Evolutionary conservation across 1,140 invertebrate species (phyloP).

Genomic region (Luehdorfia chinensis): DNA sequence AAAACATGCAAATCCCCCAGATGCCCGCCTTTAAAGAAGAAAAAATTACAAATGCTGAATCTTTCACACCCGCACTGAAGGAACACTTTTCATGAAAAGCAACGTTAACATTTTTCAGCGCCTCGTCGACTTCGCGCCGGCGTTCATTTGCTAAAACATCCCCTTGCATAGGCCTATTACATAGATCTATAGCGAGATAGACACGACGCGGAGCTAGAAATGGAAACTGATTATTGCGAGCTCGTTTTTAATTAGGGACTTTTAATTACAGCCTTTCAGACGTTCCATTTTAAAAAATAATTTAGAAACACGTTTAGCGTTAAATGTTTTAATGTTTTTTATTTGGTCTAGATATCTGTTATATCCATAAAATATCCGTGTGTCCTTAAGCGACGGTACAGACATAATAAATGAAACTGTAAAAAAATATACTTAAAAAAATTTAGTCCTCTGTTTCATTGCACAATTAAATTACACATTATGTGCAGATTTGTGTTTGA

Average conservation of each 20-base stretch:
- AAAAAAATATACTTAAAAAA: too few relatives aligned
- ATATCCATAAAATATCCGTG: too few relatives aligned
- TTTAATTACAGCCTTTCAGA: neutral
- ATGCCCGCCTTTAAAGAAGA: neutral
- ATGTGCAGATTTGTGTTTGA: too few relatives aligned
- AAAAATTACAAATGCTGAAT: conserved; percentile 8
- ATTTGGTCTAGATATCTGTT: too few relatives aligned
- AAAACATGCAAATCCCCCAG: conserved; percentile 7
- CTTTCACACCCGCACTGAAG: conserved; percentile 14
- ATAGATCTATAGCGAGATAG: conserved; percentile 19
- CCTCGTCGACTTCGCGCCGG: conserved; percentile 35
- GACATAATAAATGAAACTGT: too few relatives aligned
- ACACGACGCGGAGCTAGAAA: conserved; percentile 3
- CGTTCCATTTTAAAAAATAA: too few relatives aligned
- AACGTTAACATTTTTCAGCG: conserved; percentile 33
- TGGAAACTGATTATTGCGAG: neutral
- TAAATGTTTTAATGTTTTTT: neutral
- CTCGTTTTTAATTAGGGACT: neutral
- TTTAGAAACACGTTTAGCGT: conserved; percentile 1
- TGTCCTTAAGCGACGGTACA: too few relatives aligned
- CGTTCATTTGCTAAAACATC: conserved; percentile 63
- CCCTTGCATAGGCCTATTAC: conserved; percentile 23
- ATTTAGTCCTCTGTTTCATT: too few relatives aligned
- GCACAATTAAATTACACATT: too few relatives aligned
- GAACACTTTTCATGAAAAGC: conserved; percentile 6